Conservation (phyloP, 2,113 vertebrate genomes). For the Myxocyprinus asiaticus region DNA sequence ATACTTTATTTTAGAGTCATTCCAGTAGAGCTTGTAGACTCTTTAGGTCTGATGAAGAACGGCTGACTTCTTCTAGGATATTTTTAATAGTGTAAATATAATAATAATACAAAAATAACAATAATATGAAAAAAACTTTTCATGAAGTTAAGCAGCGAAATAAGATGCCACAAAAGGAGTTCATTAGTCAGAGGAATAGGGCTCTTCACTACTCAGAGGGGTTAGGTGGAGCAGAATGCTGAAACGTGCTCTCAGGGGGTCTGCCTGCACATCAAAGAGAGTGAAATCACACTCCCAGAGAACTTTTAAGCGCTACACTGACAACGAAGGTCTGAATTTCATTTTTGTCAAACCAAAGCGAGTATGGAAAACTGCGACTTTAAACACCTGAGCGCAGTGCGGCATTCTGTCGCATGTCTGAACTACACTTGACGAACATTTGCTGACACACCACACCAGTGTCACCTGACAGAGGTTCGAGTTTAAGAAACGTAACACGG, state of each 20-base stretch:
- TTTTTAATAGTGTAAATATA: background rate
- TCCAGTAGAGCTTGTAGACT: background rate
- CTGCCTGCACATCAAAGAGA: conserved; percentile 69
- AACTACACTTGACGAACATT: conserved; percentile 11
- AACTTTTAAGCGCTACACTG: conserved; percentile 70
- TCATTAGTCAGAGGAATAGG: conserved; percentile 70
- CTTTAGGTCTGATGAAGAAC: background rate
- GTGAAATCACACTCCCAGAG: conserved; percentile 70
- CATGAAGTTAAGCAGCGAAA: conserved; percentile 1
- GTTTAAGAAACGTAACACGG: background rate
- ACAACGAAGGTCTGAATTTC: conserved; percentile 76
- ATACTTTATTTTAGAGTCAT: background rate
- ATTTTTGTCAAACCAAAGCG: conserved; percentile 68
- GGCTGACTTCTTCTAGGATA: too few relatives aligned
- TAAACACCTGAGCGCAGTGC: conserved; percentile 56
- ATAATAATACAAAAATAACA: background rate
- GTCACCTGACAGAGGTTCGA: background rate
- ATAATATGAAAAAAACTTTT: background rate
- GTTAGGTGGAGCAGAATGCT: conserved; percentile 72
- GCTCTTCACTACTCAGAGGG: conserved; percentile 63
- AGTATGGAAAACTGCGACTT: conserved; percentile 59
- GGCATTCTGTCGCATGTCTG: conserved; percentile 35
- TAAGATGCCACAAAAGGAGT: conserved; percentile 35
- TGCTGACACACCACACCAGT: conserved; percentile 20
- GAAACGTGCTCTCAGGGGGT: conserved; percentile 72